Conservation (phyloP, 2,888 invertebrate species). For the Ochropleura leucogaster region DNA sequence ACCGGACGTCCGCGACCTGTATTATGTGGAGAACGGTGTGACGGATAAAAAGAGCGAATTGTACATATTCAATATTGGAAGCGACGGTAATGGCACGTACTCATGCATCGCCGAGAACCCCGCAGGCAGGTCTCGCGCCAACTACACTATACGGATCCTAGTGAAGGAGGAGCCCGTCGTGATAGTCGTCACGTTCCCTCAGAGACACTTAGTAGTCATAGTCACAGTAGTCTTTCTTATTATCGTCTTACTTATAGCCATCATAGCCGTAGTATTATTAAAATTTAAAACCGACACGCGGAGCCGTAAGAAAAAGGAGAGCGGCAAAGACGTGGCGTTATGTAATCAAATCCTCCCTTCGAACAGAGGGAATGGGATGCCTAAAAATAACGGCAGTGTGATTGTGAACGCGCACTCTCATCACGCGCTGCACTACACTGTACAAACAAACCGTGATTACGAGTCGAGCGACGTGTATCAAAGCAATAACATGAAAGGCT, state of each 20-base stretch:
- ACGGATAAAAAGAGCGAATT: slow-evolving; percentile 95
- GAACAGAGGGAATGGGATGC: slow-evolving; percentile 86
- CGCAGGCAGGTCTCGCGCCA: slow-evolving; percentile 94
- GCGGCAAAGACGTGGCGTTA: slow-evolving; percentile 91
- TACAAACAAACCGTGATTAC: slow-evolving; percentile 89
- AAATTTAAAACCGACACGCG: slow-evolving; percentile 89
- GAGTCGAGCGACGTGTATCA: slow-evolving; percentile 89
- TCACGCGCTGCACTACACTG: slow-evolving; percentile 89
- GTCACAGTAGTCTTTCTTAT: slow-evolving; percentile 92
- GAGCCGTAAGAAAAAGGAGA: slow-evolving; percentile 89
- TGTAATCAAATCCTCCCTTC: slow-evolving; percentile 90
- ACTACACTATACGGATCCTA: slow-evolving; percentile 95
- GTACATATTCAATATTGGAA: slow-evolving; percentile 94
- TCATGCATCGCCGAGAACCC: slow-evolving; percentile 96
- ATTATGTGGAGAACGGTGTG: slow-evolving; percentile 93
- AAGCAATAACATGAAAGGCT: slow-evolving; percentile 88
- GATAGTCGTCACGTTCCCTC: slow-evolving; percentile 92
- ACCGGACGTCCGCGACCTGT: slow-evolving; percentile 92
- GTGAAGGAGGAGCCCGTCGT: slow-evolving; percentile 93
- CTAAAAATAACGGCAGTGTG: slow-evolving; percentile 90
- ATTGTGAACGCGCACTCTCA: slow-evolving; percentile 91
- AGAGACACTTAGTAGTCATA: slow-evolving; percentile 93
- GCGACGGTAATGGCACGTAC: slow-evolving; percentile 96
- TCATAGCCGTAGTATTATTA: slow-evolving; percentile 92
- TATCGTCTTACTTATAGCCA: slow-evolving; percentile 92